Evolutionary conservation across 2,888 invertebrate species (phyloP).

Genomic region (Ennomos erosarius): DNA sequence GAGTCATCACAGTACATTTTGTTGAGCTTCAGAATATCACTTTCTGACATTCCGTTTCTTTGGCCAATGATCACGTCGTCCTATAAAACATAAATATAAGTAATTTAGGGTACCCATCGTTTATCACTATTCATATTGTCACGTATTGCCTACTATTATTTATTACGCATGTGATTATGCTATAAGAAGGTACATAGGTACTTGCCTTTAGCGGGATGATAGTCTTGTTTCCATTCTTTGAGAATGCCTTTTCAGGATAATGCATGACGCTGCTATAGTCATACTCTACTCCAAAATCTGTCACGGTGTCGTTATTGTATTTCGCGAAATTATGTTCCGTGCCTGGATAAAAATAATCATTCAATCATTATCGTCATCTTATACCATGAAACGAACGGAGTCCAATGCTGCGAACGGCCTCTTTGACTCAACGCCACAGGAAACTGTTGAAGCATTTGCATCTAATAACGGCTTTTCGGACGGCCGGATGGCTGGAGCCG

Average conservation of each 20-base stretch:
- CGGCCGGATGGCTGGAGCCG: too few relatives aligned
- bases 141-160: too few relatives aligned
- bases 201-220: conserved; percentile 84
- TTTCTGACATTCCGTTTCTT: conserved; percentile 69
- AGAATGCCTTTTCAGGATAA: conserved; percentile 88
- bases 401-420: too few relatives aligned
- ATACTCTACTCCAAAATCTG: conserved; percentile 88
- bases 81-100: conserved; percentile 48
- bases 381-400: too few relatives aligned
- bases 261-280: conserved; percentile 91
- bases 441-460: too few relatives aligned
- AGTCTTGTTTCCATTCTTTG: conserved; percentile 87
- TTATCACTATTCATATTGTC: too few relatives aligned
- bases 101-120: too few relatives aligned
- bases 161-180: too few relatives aligned
- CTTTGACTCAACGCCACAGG: too few relatives aligned
- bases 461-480: too few relatives aligned
- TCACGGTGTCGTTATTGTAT: conserved; percentile 86
- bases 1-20: conserved; percentile 72
- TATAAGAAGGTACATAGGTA: background rate
- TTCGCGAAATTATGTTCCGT: conserved; percentile 87
- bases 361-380: too few relatives aligned
- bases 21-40: conserved; percentile 69
- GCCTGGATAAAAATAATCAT: conserved; percentile 60
- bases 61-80: conserved; percentile 69